Percentiles rank a stretch among this genome's conserved stretches.
Evolutionary conservation across 2,888 invertebrate genomes (phyloP).

Genomic region (Amiota communis): DNA sequence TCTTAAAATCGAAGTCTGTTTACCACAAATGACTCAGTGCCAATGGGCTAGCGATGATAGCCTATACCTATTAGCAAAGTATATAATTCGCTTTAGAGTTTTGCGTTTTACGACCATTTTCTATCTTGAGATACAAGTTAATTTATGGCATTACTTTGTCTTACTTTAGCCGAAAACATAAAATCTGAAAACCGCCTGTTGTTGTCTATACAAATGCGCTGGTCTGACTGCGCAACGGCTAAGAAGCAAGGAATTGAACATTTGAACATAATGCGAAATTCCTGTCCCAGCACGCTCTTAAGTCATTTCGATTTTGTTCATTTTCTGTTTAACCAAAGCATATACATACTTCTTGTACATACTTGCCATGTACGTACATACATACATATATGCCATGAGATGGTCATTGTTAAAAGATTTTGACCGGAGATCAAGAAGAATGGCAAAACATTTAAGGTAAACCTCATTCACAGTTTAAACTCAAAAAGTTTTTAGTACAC

Average conservation of each 20-base stretch:
- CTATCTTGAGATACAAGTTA: conserved; percentile 65
- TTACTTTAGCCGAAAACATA: conserved; percentile 50
- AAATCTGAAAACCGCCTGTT: conserved; percentile 7
- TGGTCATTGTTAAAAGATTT: no score
- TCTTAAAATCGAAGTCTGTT: no score
- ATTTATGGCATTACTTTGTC: conserved; percentile 54
- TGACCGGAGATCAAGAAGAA: background rate
- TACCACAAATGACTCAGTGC: no score
- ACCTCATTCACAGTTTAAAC: background rate
- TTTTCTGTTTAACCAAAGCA: background rate
- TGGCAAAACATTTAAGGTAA: background rate
- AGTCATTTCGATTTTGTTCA: no score
- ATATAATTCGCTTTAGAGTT: conserved; percentile 44
- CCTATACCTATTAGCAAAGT: conserved; percentile 4
- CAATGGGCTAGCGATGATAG: no score
- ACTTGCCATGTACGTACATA: no score
- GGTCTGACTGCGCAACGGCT: conserved; percentile 39
- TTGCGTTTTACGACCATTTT: conserved; percentile 63
- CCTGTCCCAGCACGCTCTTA: no score
- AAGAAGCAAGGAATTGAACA: conserved; percentile 61
- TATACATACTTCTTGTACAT: background rate
- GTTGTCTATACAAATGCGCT: conserved; percentile 39
- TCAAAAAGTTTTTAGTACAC: background rate
- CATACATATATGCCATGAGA: no score
- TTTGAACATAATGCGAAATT: conserved; percentile 51